Conservation (phyloP, 1,140 invertebrate genomes). For the Fopius arisanus region DNA sequence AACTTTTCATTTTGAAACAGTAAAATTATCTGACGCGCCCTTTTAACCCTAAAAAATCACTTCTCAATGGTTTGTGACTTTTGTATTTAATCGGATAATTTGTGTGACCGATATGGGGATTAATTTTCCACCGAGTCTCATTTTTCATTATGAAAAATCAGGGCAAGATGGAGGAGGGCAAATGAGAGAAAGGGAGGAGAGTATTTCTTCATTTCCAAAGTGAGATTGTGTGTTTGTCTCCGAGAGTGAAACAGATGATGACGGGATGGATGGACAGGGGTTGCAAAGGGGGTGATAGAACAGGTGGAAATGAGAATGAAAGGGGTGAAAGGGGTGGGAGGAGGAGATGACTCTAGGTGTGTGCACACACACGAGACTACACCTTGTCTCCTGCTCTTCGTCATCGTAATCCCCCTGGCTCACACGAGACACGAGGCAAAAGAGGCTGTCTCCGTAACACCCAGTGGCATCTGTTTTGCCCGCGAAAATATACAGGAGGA, state of each 20-base stretch:
- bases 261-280: not conserved
- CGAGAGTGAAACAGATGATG: not conserved
- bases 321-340: too few relatives aligned
- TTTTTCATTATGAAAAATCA: not conserved
- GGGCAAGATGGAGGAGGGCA: not conserved
- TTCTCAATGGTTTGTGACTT: too few relatives aligned
- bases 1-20: too few relatives aligned
- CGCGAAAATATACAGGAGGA: not conserved
- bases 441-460: not conserved
- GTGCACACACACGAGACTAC: not conserved
- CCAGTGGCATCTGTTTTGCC: not conserved
- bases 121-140: not conserved
- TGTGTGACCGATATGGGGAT: conserved; percentile 1
- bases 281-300: too few relatives aligned
- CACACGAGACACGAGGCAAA: not conserved
- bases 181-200: not conserved
- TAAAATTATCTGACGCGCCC: too few relatives aligned
- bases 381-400: not conserved
- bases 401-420: not conserved
- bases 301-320: too few relatives aligned
- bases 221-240: not conserved
- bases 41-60: too few relatives aligned
- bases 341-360: not conserved
- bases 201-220: not conserved
- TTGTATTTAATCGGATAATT: conserved; percentile 25